Evolutionary conservation across 1,140 invertebrate species (phyloP), one percentile per base, ranked within the genome.

Genomic region (Drosophila sechellia): DNA sequence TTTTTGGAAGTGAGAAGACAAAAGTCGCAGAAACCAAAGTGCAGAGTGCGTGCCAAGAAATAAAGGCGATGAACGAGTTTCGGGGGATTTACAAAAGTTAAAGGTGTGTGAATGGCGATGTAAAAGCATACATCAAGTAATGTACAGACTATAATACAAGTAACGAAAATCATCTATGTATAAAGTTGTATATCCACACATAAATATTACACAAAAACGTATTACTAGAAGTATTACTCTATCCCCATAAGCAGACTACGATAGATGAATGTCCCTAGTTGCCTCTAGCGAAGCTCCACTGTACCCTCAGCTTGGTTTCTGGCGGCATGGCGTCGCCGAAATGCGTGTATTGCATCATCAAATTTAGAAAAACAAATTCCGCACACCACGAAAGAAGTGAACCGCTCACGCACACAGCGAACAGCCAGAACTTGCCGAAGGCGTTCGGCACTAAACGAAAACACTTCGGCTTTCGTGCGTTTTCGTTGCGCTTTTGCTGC

Each of bases 301-400:
- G 50, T 57, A 34, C 12, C 6, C 0, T 13, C 3, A 35, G 48
- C 65, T 56, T 10, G 37, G 25, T 57, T 40, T 42, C 43, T 35
- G 27, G 50, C 57, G 25, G 54, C 39, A 57, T 58, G 57, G 42
- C 81, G 77, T 59, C 60, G 52, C 50, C 79, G 46, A 77, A 71
- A 74, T 89, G 84, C 84, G 84, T 89, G 84, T 84, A 89, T 89
- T 89, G 84, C 84, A 89, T 89, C 84, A 89, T 89, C 84, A 89
- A 84, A 80, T 80, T 80, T 84, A 84, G 79, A 89, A 84, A 89
- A 89, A 89, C 77, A 79, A 87, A 83, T 73, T 73, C 49, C 81
- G 48, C 64, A 77, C 61, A 84, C 56, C 61, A 48, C 27, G 40
- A 50, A 35, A 65, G n/a, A 27, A 34, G 2, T 39, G 15, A 52